phyloP scores from a whole-genome alignment of 2,888 invertebrate species.

The Deladenus siricidicola region DNA sequence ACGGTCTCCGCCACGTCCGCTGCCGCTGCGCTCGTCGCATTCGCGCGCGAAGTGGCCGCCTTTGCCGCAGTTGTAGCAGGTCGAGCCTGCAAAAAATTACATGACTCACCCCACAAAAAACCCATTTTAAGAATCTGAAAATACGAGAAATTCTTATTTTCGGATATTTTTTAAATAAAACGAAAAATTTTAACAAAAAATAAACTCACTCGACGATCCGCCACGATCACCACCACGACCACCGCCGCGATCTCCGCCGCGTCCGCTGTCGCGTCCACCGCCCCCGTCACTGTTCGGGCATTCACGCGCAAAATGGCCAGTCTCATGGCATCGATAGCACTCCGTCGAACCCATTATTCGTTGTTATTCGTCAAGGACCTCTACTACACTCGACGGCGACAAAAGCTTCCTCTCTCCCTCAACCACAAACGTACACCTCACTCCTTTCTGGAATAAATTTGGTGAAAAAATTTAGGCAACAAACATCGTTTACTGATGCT shows the following conservation, averaged over 20 bases:
- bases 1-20: background rate
- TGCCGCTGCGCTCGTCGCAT: background rate
- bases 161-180: background rate
- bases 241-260: constrained; percentile 16
- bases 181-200: background rate
- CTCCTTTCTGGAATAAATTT: no score
- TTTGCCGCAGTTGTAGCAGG: constrained; percentile 15
- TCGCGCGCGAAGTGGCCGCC: constrained; percentile 6
- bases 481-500: no score
- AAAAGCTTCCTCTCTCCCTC: background rate
- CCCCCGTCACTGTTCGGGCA: constrained; percentile 19
- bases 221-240: constrained; percentile 19
- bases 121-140: background rate
- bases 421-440: background rate
- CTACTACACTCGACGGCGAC: constrained; percentile 3
- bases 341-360: constrained; percentile 12
- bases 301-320: constrained; percentile 41
- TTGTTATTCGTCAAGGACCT: background rate
- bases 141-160: background rate
- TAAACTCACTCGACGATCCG: background rate
- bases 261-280: constrained; percentile 4
- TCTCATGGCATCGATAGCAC: constrained; percentile 45
- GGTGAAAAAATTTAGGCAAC: no score
- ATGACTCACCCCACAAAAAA: background rate
- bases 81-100: constrained; percentile 4